Evolutionary conservation across 2,113 vertebrate species (phyloP).

Genomic region (Mustela lutreola): DNA sequence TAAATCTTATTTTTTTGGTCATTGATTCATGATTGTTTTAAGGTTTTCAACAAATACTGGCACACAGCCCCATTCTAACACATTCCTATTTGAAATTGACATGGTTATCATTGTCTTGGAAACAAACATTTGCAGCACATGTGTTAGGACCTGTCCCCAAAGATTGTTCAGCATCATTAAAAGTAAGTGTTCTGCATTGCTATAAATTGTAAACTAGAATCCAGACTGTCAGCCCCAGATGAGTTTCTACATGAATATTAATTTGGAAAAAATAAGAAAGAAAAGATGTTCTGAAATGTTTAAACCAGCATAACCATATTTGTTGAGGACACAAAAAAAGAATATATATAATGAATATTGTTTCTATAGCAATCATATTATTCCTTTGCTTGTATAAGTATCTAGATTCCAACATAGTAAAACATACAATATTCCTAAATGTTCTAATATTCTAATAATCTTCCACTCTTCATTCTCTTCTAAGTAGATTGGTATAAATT

Average conservation of each 20-base stretch:
- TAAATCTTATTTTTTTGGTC: neutral
- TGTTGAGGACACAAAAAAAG: neutral
- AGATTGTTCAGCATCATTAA: constrained; percentile 38
- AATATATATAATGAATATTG: accelerated
- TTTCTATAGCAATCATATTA: constrained; percentile 70
- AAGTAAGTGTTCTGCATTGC: constrained; percentile 61
- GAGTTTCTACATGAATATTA: constrained; percentile 77
- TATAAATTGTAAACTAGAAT: constrained; percentile 72
- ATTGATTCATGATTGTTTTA: constrained; percentile 41
- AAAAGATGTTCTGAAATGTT: constrained; percentile 46
- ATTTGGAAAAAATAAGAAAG: neutral
- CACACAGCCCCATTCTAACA: neutral
- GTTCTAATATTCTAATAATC: neutral
- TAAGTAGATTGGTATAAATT: neutral
- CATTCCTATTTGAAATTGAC: constrained; percentile 50
- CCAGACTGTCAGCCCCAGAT: constrained; percentile 63
- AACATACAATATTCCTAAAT: neutral
- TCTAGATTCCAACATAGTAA: neutral
- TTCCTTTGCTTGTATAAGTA: neutral
- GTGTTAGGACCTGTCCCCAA: constrained; percentile 67
- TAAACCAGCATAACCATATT: constrained; percentile 61
- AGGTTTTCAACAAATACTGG: neutral
- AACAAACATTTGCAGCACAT: constrained; percentile 21
- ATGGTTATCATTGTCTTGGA: constrained; percentile 32
- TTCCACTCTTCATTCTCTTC: neutral